Evolutionary conservation across 2,113 vertebrate genomes (phyloP).

Genomic region (Indicator maculatus): DNA sequence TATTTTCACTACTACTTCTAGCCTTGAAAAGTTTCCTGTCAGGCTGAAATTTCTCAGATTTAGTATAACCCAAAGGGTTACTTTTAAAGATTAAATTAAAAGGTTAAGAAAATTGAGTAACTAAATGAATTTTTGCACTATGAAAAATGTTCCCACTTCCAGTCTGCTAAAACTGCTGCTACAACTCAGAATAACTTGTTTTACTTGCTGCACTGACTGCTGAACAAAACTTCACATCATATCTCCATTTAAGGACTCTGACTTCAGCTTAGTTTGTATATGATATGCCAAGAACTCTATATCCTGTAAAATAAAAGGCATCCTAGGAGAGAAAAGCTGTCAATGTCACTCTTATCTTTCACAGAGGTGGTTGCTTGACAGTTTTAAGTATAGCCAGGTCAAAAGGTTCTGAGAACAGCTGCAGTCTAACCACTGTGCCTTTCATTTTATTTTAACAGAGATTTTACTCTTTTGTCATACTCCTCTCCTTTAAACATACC

Average conservation of each 20-base stretch:
- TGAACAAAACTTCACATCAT: background rate
- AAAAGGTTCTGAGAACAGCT: too few species aligned
- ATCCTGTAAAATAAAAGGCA: background rate
- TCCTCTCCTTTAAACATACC: too few species aligned
- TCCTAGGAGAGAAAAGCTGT: background rate
- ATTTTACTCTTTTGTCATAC: too few species aligned
- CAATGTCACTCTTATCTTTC: background rate
- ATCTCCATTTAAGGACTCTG: background rate
- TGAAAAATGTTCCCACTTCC: background rate
- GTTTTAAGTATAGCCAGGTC: too few species aligned
- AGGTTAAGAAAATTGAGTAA: background rate
- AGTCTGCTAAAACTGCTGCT: background rate
- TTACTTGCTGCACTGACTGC: background rate
- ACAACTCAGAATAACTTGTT: background rate
- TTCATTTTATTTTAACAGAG: too few species aligned
- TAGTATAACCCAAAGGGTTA: background rate
- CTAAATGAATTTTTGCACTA: background rate
- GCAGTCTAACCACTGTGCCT: too few species aligned
- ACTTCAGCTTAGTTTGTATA: background rate
- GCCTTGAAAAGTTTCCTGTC: background rate
- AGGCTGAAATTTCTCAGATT: background rate
- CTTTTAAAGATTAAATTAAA: conserved; percentile 25
- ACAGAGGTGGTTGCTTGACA: too few species aligned
- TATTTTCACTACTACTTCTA: background rate
- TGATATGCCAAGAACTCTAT: background rate